These are phyloP conservation scores for Dicrurus megarhynchus DNA, from an alignment of 2,113 vertebrate species.

Conservation along the genomic window DNA sequence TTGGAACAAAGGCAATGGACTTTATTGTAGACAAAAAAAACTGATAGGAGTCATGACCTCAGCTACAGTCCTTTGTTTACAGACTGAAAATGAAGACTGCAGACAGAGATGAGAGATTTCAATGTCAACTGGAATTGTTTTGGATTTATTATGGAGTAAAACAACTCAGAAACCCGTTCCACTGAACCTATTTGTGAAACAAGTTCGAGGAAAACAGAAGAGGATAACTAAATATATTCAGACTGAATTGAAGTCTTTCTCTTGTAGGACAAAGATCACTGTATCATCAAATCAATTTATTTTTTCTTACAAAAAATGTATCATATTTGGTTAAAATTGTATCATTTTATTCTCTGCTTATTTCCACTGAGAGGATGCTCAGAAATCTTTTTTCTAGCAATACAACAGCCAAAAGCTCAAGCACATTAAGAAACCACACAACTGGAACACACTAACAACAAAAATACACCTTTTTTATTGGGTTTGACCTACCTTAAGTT, in stretches of 20 bases:
- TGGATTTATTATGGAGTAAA: neutral
- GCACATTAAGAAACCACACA: neutral
- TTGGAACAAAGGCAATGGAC: neutral
- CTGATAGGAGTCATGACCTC: neutral
- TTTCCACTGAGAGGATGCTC: neutral
- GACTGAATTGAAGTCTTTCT: neutral
- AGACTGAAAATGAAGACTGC: neutral
- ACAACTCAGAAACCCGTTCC: neutral
- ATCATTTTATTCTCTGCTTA: neutral
- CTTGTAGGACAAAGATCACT: neutral
- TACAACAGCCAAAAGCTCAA: neutral
- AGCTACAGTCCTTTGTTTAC: neutral
- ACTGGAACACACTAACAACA: slow-evolving; percentile 39
- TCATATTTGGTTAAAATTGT: neutral
- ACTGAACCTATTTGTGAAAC: neutral
- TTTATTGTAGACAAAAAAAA: neutral
- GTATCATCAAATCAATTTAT: neutral
- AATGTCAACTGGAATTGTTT: neutral
- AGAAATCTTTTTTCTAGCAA: neutral
- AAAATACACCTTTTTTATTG: slow-evolving; percentile 53
- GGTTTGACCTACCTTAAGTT: slow-evolving; percentile 60
- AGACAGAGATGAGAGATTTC: neutral
- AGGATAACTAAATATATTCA: neutral
- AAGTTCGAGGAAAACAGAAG: neutral
- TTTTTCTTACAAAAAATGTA: neutral